Evolutionary conservation across 2,888 invertebrate genomes (phyloP).

Genomic region (Amphiduros pacificus): DNA sequence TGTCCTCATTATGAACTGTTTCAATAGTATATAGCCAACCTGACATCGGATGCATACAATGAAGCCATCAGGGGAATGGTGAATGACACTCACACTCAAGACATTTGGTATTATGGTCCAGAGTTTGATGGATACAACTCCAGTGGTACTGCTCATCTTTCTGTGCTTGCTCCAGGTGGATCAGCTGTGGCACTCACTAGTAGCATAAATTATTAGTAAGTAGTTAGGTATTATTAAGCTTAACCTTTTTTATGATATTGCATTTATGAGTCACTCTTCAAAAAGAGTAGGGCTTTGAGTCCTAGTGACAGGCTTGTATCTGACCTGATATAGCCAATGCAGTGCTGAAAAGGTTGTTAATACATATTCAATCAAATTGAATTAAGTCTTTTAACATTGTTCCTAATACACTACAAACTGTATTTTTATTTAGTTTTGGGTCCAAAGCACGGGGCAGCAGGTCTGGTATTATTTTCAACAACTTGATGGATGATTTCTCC

Average conservation of each 20-base stretch:
- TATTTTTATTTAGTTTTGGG: conserved; percentile 83
- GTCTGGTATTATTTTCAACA: conserved; percentile 82
- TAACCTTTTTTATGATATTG: no score
- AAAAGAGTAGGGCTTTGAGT: no score
- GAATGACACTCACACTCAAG: conserved; percentile 46
- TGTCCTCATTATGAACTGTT: no score
- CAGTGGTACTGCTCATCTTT: conserved; percentile 88
- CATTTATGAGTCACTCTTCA: no score
- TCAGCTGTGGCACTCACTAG: conserved; percentile 92
- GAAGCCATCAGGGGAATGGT: conserved; percentile 39
- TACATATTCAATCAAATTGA: no score
- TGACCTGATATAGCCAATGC: no score
- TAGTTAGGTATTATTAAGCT: no score
- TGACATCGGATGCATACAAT: conserved; percentile 44
- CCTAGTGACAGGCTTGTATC: no score
- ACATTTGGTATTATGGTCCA: conserved; percentile 57
- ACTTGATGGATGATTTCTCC: conserved; percentile 90
- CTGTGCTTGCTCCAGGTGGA: conserved; percentile 80
- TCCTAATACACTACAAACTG: no score
- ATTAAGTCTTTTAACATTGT: no score
- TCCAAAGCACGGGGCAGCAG: conserved; percentile 63
- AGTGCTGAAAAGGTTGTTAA: no score
- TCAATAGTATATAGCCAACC: no score
- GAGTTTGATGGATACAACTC: conserved; percentile 54
- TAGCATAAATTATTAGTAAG: conserved; percentile 84